Evolutionary conservation across 1,140 invertebrate species (phyloP), one percentile per base, ranked within the genome.

Genomic region (Alviniconcha marisindica): DNA sequence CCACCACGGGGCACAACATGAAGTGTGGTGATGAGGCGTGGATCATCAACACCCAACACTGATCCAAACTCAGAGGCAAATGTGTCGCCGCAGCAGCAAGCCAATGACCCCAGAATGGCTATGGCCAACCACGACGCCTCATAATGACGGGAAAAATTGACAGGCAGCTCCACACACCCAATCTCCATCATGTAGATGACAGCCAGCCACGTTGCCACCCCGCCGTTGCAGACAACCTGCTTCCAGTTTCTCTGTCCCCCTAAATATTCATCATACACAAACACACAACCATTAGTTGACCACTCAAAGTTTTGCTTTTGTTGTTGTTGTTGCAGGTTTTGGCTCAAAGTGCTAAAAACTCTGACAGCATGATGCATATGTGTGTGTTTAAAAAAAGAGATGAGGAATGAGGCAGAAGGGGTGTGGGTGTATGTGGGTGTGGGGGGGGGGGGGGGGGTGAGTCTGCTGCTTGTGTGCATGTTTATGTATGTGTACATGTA

Each of bases 31-130:
- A 98, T 96, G 0, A 98, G 94, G 83, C 95, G 94, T 28, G 97
- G 97, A 87, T 96, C 94, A 0, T 93, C 92, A 1, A 89, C 93
- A 24, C 95, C 94, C 14, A 97, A 89, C 0, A 97, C 97, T 51
- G 96, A 95, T 44, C 97, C 97, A 56, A 98, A 92, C 93, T 98
- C 97, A 33, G 97, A 97, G 63, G 97, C 96, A 96, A 97, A 97
- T 0, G 97, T 98, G 90, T 98, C 97, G 10, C 97, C 97, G 92
- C 96, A 97, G 88, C 96, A 96, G 89, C 96, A 97, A 7, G 97
- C 95, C 87, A 97, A 94, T 3, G 96, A 93, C 95, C 96, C 96
- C 86, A 97, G 92, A 85, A 97, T 95, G 54, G 96, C 96, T 84
- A 97, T 94, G 12, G 89, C 87, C 15, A 97, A 93, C 96, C 96